Evolutionary conservation across 1,140 invertebrate genomes (phyloP), one percentile per base, ranked within the genome.

Genomic region (Drosophila setifemur): DNA sequence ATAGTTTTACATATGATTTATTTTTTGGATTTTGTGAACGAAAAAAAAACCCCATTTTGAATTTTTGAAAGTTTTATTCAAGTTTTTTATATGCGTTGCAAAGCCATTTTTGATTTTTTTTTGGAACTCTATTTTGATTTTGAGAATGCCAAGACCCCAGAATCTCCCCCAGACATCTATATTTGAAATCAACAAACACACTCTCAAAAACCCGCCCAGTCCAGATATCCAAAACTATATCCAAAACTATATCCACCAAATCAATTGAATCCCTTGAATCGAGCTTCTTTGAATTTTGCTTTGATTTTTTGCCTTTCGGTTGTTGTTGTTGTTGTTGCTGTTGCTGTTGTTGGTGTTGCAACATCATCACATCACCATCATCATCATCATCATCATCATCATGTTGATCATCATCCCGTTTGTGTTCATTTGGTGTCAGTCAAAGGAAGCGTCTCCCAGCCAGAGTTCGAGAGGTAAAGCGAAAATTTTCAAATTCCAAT

Each of bases 341-440:
- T 67, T 75, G 71, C 73, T 67, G 49, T 75, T 47, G 73, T 66
- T 79, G 45, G 43, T 71, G 76, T 67, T 73, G 68, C 45, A 42
- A 53, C 78, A 70, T 82, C 78, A 60, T 70, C 35, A 60, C 66
- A 69, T 40, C 66, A 69, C 26, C 49, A 72, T 54, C 77, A 72
- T 81, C 77, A 35, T 40, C 33, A 52, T 71, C 57, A 43, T 39
- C 66, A 71, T 70, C 52, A 69, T 31, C 49, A 72, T 54, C 77
- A 72, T 81, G 72, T 43, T 40, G 42, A 52, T 71, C 57, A 43
- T 39, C 66, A 71, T 70, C 52, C 37, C 64, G 53, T 78, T 82
- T 76, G 79, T 82, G 79, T 82, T 82, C 63, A 73, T 73, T 82
- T 78, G 60, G 81, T 85, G 75, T 85, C 79, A 85, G 79, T 85